These are phyloP conservation scores for Anas platyrhynchos DNA, from an alignment of 2,113 vertebrate genomes.

Conservation along the genomic window DNA sequence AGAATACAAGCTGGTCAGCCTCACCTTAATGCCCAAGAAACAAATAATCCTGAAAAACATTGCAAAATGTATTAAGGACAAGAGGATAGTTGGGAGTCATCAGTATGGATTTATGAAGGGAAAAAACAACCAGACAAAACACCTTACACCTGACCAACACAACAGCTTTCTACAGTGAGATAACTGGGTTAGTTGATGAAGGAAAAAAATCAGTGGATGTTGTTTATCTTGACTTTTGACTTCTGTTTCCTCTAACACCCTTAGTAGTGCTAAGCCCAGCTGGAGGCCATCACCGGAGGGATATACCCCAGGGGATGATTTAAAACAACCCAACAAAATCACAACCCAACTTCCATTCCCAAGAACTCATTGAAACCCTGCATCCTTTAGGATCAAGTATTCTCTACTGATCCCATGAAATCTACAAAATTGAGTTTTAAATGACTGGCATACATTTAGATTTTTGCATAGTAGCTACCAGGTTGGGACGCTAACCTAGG, in stretches of 20 bases:
- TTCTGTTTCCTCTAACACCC: background rate
- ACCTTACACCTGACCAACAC: background rate
- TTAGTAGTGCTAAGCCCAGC: background rate
- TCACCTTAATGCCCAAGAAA: background rate
- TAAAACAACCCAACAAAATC: background rate
- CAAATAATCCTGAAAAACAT: background rate
- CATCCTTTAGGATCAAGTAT: background rate
- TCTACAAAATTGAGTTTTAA: background rate
- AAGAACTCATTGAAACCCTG: background rate
- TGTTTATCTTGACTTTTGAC: too few species aligned
- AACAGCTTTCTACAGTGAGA: background rate
- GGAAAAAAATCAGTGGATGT: too few species aligned
- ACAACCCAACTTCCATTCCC: background rate
- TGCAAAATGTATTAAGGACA: background rate
- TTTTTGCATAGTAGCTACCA: background rate
- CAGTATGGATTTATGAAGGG: background rate
- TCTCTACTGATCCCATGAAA: background rate
- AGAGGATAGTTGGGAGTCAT: background rate
- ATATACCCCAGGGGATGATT: background rate
- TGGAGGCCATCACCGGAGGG: background rate
- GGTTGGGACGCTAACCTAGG: background rate
- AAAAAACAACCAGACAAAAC: background rate
- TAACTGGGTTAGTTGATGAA: background rate
- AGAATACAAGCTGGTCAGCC: background rate
- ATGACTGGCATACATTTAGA: background rate